Percentiles rank a stretch among this genome's conserved stretches.
Conservation (phyloP, 1,140 invertebrate genomes). For the Antheraea pernyi region DNA sequence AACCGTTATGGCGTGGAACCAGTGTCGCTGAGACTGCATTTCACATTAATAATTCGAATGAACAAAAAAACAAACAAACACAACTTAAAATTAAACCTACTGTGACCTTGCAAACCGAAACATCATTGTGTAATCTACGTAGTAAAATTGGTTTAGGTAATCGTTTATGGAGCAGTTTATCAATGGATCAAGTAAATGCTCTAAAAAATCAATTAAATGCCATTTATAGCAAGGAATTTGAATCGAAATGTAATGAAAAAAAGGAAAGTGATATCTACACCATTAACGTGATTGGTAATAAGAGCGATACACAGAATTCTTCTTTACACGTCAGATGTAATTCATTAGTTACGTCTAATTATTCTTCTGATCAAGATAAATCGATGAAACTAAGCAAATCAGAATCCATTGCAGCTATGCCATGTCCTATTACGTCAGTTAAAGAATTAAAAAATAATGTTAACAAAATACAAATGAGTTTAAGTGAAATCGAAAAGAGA, state of each 20-base stretch:
- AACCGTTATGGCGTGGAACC: slow-evolving; percentile 90
- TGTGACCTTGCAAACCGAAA: slow-evolving; percentile 41
- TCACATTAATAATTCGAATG: slow-evolving; percentile 81
- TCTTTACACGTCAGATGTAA: slow-evolving; percentile 85
- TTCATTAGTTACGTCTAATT: slow-evolving; percentile 73
- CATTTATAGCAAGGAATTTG: slow-evolving; percentile 85
- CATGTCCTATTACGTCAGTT: slow-evolving; percentile 58
- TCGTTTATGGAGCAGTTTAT: slow-evolving; percentile 90
- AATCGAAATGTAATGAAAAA: slow-evolving; percentile 63
- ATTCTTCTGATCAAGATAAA: slow-evolving; percentile 41
- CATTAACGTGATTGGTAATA: slow-evolving; percentile 80
- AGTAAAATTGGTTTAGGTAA: slow-evolving; percentile 84
- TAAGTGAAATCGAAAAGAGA: slow-evolving; percentile 86
- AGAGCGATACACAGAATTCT: slow-evolving; percentile 55
- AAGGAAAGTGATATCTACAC: slow-evolving; percentile 77
- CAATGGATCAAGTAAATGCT: slow-evolving; percentile 90
- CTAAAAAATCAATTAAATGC: slow-evolving; percentile 90
- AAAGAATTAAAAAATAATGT: slow-evolving; percentile 76
- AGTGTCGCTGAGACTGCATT: slow-evolving; percentile 89
- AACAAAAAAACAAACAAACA: slow-evolving; percentile 33
- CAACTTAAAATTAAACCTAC: slow-evolving; percentile 33
- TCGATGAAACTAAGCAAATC: slow-evolving; percentile 69
- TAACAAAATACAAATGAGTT: slow-evolving; percentile 71
- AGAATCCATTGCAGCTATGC: slow-evolving; percentile 79
- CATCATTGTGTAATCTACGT: slow-evolving; percentile 55